These are phyloP conservation scores for Pollachius pollachius DNA, from an alignment of 2,113 vertebrate genomes.

Conservation along the genomic window DNA sequence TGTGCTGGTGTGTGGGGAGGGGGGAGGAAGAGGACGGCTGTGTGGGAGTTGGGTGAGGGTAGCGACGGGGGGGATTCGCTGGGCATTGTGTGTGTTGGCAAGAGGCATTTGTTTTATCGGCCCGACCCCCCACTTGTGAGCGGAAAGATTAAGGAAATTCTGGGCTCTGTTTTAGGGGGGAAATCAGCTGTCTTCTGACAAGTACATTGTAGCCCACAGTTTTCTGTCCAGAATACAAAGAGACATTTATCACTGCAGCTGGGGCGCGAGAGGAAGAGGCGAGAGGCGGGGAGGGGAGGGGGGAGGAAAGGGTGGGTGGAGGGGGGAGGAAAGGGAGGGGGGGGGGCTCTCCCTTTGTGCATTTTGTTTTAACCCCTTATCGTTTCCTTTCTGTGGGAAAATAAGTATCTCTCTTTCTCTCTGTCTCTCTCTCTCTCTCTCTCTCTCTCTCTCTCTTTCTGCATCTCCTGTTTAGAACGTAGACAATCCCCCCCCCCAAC, in stretches of 20 bases:
- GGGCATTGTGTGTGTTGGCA: constrained; percentile 51
- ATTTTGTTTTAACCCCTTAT: constrained; percentile 60
- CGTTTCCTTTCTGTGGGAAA: constrained; percentile 58
- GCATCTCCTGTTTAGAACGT: no score
- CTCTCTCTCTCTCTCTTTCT: no score
- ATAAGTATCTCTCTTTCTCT: constrained; percentile 38
- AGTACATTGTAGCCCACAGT: constrained; percentile 67
- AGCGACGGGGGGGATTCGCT: constrained; percentile 32
- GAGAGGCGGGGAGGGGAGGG: constrained; percentile 5
- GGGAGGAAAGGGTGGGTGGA: constrained; percentile 29
- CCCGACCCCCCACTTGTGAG: constrained; percentile 37
- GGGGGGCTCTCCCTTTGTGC: constrained; percentile 42
- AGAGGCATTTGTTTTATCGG: constrained; percentile 56
- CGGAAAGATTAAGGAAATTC: constrained; percentile 66
- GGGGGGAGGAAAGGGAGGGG: not conserved
- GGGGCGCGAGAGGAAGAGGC: constrained; percentile 47
- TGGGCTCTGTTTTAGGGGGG: constrained; percentile 56
- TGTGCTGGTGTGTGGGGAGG: no score
- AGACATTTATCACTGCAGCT: constrained; percentile 79
- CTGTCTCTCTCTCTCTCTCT: no score
- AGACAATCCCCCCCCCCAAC: no score
- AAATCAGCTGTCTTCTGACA: constrained; percentile 72
- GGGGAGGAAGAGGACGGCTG: no score
- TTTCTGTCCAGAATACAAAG: constrained; percentile 75
- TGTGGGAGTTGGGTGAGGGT: no score